Conservation (phyloP, 2,797 vertebrate species). For the Onychomys leucogaster region DNA sequence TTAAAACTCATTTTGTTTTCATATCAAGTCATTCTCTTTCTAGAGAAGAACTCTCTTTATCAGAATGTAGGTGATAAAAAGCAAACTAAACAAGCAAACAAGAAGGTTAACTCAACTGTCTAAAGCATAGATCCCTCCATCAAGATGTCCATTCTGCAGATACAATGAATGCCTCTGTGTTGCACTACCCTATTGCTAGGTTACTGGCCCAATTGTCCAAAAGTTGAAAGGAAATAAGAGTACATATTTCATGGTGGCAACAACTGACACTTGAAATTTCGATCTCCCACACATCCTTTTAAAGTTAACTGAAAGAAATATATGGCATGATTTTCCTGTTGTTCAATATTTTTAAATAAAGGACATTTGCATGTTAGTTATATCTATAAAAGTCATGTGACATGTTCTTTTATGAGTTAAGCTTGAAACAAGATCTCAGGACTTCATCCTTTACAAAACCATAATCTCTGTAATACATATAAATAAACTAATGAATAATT, state of each 20-base stretch:
- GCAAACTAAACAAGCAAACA: neutral
- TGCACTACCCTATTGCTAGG: neutral
- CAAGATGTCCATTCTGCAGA: neutral
- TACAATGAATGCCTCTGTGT: neutral
- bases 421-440: neutral
- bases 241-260: neutral
- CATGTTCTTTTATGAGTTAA: neutral
- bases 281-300: neutral
- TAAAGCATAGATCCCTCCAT: neutral
- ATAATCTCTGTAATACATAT: neutral
- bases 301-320: slow-evolving; percentile 6
- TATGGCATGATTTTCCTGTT: neutral
- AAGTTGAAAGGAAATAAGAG: slow-evolving; percentile 24
- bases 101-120: neutral
- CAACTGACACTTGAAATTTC: slow-evolving; percentile 3
- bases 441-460: neutral
- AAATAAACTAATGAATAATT: neutral
- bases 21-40: neutral
- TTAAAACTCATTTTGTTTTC: neutral
- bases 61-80: neutral
- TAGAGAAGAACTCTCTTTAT: neutral
- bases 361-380: neutral
- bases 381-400: neutral
- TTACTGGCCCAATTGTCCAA: neutral
- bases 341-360: slow-evolving; percentile 53